Evolutionary conservation across 2,113 vertebrate species (phyloP).

Genomic region (Xiphophorus maculatus): DNA sequence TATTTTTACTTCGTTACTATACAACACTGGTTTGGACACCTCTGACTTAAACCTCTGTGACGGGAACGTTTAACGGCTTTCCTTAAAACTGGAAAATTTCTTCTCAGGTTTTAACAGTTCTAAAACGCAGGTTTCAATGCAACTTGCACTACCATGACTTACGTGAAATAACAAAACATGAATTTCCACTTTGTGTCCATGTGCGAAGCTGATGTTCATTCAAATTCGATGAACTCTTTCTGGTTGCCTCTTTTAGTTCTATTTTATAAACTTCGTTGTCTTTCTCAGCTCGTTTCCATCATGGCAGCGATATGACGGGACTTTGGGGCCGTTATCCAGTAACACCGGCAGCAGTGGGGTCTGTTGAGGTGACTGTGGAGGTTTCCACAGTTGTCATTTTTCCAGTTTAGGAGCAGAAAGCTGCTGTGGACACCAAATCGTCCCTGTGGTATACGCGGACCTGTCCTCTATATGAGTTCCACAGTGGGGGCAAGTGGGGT

Average conservation of each 20-base stretch:
- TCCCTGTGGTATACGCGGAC: constrained; percentile 27
- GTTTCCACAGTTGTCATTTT: constrained; percentile 39
- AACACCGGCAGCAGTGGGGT: constrained; percentile 48
- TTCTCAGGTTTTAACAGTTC: not conserved
- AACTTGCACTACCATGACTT: not conserved
- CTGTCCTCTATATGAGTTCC: constrained; percentile 62
- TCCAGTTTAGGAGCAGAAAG: constrained; percentile 40
- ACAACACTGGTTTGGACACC: no score
- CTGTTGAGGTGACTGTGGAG: not conserved
- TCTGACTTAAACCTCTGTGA: not conserved
- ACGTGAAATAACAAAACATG: not conserved
- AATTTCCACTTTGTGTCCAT: not conserved
- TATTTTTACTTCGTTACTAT: no score
- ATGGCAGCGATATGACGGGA: constrained; percentile 72
- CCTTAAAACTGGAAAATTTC: not conserved
- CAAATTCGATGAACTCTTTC: constrained; percentile 16
- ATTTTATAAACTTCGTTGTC: constrained; percentile 36
- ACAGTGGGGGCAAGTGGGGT: constrained; percentile 50
- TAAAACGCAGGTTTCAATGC: not conserved
- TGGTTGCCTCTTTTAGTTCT: constrained; percentile 6
- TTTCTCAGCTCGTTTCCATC: constrained; percentile 62
- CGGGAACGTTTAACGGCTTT: not conserved
- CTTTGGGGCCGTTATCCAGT: constrained; percentile 77
- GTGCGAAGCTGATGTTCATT: not conserved
- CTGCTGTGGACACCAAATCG: constrained; percentile 47